These are phyloP conservation scores for Caenorhabditis parvicauda DNA, from an alignment of 2,888 invertebrate species.

Conservation along the genomic window DNA sequence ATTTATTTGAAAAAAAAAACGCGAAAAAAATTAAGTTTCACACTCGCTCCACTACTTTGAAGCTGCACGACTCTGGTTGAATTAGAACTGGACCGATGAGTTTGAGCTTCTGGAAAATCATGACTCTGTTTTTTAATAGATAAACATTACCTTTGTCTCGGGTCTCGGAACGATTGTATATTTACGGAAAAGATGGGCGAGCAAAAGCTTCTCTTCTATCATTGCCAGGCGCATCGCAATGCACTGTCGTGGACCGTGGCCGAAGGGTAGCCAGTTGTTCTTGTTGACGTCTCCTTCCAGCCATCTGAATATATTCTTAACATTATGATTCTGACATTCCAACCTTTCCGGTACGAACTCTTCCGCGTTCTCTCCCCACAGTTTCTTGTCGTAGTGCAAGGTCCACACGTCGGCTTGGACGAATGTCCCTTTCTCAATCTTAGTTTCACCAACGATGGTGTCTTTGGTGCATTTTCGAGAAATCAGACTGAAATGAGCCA, in stretches of 20 bases:
- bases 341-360: slow-evolving; percentile 28
- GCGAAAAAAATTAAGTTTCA: too few relatives aligned
- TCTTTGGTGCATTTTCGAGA: slow-evolving; percentile 23
- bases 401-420: slow-evolving; percentile 31
- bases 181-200: slow-evolving; percentile 39
- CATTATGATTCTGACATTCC: too few relatives aligned
- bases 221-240: slow-evolving; percentile 54
- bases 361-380: slow-evolving; percentile 38
- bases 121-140: too few relatives aligned
- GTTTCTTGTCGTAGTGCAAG: slow-evolving; percentile 5
- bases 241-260: slow-evolving; percentile 42
- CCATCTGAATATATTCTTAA: slow-evolving; percentile 22
- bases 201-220: slow-evolving; percentile 52
- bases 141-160: slow-evolving; percentile 39
- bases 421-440: slow-evolving; percentile 26
- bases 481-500: slow-evolving; percentile 16
- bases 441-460: slow-evolving; percentile 42
- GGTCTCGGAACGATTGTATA: slow-evolving; percentile 28
- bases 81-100: too few relatives aligned
- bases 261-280: slow-evolving; percentile 35
- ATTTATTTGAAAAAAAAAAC: too few relatives aligned
- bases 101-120: too few relatives aligned
- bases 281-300: slow-evolving; percentile 4
- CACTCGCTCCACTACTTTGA: too few relatives aligned
- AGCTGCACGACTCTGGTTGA: too few relatives aligned